phyloP scores from a whole-genome alignment of 2,113 vertebrate species.

The Oryzias woworae region DNA sequence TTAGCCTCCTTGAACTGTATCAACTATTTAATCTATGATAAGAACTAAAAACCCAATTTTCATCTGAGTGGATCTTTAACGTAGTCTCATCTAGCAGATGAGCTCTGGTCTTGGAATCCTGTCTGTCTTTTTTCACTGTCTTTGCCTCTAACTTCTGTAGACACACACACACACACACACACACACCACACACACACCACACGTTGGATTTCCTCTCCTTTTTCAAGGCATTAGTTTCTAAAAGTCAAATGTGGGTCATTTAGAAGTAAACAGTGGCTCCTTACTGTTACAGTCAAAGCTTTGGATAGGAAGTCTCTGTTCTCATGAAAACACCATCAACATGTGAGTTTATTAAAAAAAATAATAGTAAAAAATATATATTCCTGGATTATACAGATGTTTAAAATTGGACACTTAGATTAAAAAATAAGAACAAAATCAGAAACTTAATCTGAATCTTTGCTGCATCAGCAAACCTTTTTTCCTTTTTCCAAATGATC shows the following conservation, averaged over 20 bases:
- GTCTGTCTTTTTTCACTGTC: no score
- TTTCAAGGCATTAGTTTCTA: neutral
- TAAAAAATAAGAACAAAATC: no score
- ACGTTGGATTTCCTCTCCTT: neutral
- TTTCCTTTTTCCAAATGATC: neutral
- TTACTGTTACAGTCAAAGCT: neutral
- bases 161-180: slow-evolving; percentile 24
- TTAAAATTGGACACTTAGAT: neutral
- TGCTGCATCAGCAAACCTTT: neutral
- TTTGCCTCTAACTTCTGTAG: neutral
- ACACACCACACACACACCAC: slow-evolving; percentile 5
- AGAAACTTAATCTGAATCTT: neutral
- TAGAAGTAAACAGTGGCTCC: neutral
- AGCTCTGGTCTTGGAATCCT: no score
- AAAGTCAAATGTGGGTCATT: neutral
- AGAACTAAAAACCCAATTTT: no score
- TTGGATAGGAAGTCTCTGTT: neutral
- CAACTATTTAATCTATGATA: no score
- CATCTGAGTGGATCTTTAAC: no score
- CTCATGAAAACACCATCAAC: neutral
- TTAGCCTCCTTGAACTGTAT: no score
- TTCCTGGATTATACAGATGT: neutral
- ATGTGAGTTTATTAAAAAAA: neutral
- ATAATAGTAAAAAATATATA: neutral
- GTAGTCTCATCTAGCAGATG: no score